phyloP scores from a whole-genome alignment of 2,888 invertebrate species.

The Seladonia tumulorum region DNA sequence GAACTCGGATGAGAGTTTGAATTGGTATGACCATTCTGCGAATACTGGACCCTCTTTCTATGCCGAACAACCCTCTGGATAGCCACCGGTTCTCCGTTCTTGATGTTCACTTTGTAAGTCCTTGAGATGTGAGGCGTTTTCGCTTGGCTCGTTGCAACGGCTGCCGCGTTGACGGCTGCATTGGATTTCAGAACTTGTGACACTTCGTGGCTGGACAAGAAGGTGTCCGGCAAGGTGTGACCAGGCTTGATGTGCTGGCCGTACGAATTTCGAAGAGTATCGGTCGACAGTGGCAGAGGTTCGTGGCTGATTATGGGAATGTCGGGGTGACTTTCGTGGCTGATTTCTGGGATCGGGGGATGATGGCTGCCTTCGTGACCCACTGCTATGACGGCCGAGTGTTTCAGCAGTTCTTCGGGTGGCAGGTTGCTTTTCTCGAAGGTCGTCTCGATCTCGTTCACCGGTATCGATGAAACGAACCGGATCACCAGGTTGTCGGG shows the following conservation, averaged over 20 bases:
- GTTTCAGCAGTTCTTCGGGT: neutral
- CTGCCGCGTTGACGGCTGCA: fast-evolving
- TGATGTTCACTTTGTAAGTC: slow-evolving; percentile 10
- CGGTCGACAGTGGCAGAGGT: neutral
- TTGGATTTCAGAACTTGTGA: neutral
- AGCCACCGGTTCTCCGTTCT: neutral
- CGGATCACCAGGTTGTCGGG: slow-evolving; percentile 72
- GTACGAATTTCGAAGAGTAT: neutral
- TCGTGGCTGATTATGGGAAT: neutral
- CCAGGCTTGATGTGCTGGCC: neutral
- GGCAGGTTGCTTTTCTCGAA: slow-evolving; percentile 26
- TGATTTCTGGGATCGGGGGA: neutral
- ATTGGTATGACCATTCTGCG: neutral
- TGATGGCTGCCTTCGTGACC: neutral
- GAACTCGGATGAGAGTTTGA: neutral
- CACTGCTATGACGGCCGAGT: neutral
- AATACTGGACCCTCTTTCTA: neutral
- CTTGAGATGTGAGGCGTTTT: neutral
- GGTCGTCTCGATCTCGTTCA: slow-evolving; percentile 26
- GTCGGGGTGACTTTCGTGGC: neutral
- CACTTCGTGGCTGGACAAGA: neutral
- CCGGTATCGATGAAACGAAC: slow-evolving; percentile 58
- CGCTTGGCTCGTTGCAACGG: neutral
- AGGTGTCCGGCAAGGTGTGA: neutral
- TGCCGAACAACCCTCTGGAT: neutral